A percentile compares a stretch with the other conserved stretches of the same genome.
phyloP scores from a whole-genome alignment of 2,113 vertebrate genomes.

The Spilogale gracilis region DNA sequence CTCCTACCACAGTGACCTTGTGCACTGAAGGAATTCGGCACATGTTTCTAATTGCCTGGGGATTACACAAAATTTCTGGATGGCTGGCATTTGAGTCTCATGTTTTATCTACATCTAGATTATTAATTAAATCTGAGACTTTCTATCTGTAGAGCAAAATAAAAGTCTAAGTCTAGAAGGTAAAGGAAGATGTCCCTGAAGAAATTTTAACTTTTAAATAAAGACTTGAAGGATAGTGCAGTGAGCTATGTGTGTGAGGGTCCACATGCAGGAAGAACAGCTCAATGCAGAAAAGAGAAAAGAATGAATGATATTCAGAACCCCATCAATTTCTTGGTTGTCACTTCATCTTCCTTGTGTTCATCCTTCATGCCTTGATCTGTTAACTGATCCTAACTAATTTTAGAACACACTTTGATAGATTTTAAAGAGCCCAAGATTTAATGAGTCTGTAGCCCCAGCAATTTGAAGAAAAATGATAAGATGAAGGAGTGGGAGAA shows the following conservation, averaged over 20 bases:
- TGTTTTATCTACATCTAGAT: neutral
- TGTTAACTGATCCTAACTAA: neutral
- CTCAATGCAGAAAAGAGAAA: neutral
- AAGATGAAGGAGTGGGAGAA: neutral
- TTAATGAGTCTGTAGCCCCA: conserved; percentile 2
- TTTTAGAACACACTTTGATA: conserved; percentile 28
- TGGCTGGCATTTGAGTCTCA: neutral
- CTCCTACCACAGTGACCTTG: neutral
- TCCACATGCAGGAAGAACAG: neutral
- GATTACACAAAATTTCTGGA: neutral
- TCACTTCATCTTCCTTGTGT: neutral
- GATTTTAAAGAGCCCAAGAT: neutral
- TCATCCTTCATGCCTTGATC: neutral
- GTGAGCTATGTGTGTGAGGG: neutral
- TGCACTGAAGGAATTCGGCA: neutral
- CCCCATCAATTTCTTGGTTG: neutral
- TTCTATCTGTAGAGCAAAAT: neutral
- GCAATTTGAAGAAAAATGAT: neutral
- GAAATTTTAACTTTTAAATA: neutral
- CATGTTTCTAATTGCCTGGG: neutral
- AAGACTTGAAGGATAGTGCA: neutral
- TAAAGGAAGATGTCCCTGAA: neutral
- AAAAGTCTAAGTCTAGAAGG: neutral
- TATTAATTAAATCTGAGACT: conserved; percentile 1
- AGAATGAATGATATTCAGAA: neutral